These are phyloP conservation scores for Eptatretus atami DNA, from an alignment of 2,797 vertebrate genomes.

Conservation along the genomic window DNA sequence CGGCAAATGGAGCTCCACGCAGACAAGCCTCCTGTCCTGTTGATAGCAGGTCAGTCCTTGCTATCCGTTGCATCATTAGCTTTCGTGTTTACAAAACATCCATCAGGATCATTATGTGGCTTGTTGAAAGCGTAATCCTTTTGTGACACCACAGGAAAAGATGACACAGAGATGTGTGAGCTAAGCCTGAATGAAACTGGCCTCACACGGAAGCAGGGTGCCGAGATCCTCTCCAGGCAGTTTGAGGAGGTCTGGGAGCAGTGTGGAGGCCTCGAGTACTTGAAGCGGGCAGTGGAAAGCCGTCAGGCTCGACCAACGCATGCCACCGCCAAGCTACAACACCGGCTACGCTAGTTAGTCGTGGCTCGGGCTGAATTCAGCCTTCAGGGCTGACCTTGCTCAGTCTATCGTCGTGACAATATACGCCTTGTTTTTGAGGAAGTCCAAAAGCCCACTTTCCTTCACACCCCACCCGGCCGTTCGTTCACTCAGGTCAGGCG, in stretches of 20 bases:
- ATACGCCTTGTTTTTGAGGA: too few species aligned
- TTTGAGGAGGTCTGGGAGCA: conserved; percentile 93
- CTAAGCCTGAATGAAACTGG: conserved; percentile 83
- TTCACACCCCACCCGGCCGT: too few species aligned
- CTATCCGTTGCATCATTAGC: not conserved
- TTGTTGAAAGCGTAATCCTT: not conserved
- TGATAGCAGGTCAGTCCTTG: conserved; percentile 38
- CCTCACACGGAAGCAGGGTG: conserved; percentile 56
- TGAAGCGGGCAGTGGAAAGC: conserved; percentile 59
- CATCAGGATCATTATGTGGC: not conserved
- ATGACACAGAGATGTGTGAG: conserved; percentile 98
- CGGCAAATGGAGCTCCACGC: conserved; percentile 89
- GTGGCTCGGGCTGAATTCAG: too few species aligned
- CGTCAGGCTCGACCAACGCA: conserved; percentile 63
- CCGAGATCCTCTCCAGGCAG: conserved; percentile 61
- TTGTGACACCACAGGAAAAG: conserved; percentile 31
- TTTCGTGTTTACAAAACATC: not conserved
- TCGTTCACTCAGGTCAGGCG: too few species aligned
- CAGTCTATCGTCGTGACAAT: too few species aligned
- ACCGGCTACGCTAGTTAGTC: conserved; percentile 11
- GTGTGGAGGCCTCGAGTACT: conserved; percentile 62
- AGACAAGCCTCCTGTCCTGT: conserved; percentile 64
- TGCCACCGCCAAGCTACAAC: conserved; percentile 78
- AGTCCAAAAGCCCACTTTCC: too few species aligned
- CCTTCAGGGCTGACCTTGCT: too few species aligned